Evolutionary conservation across 2,888 invertebrate genomes (phyloP).

Genomic region (Arctia plantaginis): DNA sequence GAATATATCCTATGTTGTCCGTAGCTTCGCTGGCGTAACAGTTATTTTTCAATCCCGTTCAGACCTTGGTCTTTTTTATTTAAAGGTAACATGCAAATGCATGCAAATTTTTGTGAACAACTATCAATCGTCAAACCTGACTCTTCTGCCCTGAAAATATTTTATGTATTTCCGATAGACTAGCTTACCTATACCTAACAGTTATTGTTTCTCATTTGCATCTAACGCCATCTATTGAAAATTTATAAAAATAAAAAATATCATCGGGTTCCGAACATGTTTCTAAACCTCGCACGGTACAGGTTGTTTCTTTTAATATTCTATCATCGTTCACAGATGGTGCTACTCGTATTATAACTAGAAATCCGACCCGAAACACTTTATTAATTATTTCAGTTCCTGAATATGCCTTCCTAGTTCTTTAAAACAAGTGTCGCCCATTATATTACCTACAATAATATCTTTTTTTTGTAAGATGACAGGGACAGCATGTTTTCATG

Average conservation of each 20-base stretch:
- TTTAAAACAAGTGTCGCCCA: not conserved
- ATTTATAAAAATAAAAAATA: not conserved
- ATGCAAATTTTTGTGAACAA: too few species aligned
- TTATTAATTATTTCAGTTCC: too few species aligned
- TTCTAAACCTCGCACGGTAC: not conserved
- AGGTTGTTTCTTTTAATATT: not conserved
- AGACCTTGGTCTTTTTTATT: too few species aligned
- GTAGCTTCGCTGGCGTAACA: too few species aligned
- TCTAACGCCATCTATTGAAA: slow-evolving; percentile 4
- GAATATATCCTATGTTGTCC: too few species aligned
- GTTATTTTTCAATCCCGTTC: too few species aligned
- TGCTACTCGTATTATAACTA: not conserved
- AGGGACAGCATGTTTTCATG: not conserved
- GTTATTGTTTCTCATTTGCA: not conserved
- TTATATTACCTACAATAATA: not conserved
- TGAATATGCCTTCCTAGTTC: not conserved
- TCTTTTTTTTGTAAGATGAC: not conserved
- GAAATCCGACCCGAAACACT: too few species aligned
- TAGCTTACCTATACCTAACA: not conserved
- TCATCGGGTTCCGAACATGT: not conserved
- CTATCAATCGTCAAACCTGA: too few species aligned
- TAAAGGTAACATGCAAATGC: too few species aligned
- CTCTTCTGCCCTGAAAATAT: not conserved
- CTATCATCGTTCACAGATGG: not conserved
- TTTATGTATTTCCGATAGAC: not conserved